Base-by-base conservation (phyloP, 2,888 invertebrate genomes). In the Trichogramma dendrolimi region DNA sequence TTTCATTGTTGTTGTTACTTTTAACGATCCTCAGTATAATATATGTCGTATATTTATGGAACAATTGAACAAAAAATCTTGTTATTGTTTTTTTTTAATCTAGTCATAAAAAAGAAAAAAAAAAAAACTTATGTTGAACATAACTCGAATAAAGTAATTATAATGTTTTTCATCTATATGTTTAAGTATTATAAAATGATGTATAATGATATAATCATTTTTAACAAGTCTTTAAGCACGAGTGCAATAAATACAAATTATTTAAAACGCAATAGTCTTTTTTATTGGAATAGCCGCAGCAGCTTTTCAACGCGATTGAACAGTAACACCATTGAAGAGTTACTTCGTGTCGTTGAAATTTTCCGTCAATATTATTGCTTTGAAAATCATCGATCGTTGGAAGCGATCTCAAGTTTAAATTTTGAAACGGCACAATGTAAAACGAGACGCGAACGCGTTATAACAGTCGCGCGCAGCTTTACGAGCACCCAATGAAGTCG, bases 1-100 rank as follows among this genome's bases (percentile, higher is more conserved):
- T 27, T 27, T 27, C 27, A 27, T 27, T 27, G 27, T 27, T 27
- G 0, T 27, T 27, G 27, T 27, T 27, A 27, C 27, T 27, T 27
- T 27, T 27, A 27, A 27, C 27, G 27, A 27, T 2, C 2, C 27
- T 27, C 27, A 27, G 2, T 55, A 41, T 72, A 69, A 69, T 69
- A 73, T 71, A 66, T 46, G 10, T 53, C 60, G 65, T 70, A 67
- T 70, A 69, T 70, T 71, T 71, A 72, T 71, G 71, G 70, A 66
- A 65, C 68, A 70, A 73, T 73, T 74, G 70, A 71, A 71, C n/a
- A 63, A 68, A 66, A 63, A 71, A 65, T 68, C 69, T 69, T 74
- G 70, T 68, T 69, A 72, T 73, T 72, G 71, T 75, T 74, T 72
- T 72, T 73, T 74, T 72, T 75, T 76, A 72, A 76, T 77, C 76